Conservation (phyloP, 2,888 invertebrate genomes). For the Muscina levida region DNA sequence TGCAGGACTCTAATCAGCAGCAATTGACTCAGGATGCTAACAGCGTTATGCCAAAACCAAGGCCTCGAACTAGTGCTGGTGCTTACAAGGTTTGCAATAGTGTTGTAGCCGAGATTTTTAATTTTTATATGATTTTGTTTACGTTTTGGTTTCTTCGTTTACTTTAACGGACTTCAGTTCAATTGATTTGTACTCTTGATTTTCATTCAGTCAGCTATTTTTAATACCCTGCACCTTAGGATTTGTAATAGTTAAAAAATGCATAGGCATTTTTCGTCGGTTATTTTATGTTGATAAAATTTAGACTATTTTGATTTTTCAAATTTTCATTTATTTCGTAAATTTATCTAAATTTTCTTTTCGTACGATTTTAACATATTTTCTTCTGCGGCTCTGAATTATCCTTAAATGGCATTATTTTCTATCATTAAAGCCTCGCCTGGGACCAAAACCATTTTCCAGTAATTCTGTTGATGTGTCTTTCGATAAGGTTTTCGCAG, state of each 20-base stretch:
- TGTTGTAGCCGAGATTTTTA: not conserved
- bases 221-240: too few relatives aligned
- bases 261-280: too few relatives aligned
- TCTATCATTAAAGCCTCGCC: slow-evolving; percentile 84
- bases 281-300: too few relatives aligned
- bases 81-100: slow-evolving; percentile 87
- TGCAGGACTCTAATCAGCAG: slow-evolving; percentile 83
- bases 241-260: too few relatives aligned
- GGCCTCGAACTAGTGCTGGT: slow-evolving; percentile 87
- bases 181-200: too few relatives aligned
- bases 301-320: slow-evolving; percentile 26
- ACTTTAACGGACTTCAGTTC: too few relatives aligned
- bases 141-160: slow-evolving; percentile 32
- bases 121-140: slow-evolving; percentile 22
- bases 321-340: slow-evolving; percentile 17
- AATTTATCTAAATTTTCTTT: not conserved
- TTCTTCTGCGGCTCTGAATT: not conserved
- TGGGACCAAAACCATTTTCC: slow-evolving; percentile 93
- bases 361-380: slow-evolving; percentile 20
- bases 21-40: slow-evolving; percentile 77
- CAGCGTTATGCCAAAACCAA: slow-evolving; percentile 79
- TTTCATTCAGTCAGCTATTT: too few relatives aligned
- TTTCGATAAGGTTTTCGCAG: slow-evolving; percentile 90
- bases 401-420: slow-evolving; percentile 29
- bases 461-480: slow-evolving; percentile 89